Evolutionary conservation across 2,797 vertebrate genomes (phyloP), one percentile per base, ranked within the genome.

Genomic region (Toxotes lorentzi): DNA sequence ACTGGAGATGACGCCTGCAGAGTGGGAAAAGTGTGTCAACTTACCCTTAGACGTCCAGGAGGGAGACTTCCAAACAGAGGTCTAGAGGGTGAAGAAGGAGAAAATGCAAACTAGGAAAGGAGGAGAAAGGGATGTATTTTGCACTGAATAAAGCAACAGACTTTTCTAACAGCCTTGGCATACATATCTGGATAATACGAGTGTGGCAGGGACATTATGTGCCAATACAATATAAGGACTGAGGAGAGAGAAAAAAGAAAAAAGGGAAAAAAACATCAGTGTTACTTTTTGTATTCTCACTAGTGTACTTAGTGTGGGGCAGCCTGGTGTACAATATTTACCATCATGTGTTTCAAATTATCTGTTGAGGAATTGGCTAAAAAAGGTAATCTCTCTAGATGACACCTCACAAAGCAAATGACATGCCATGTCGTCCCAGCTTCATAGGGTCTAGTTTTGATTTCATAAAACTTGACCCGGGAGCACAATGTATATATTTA

Each of bases 401-500:
- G 95, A 93, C 96, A 97, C 96, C 97, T 98, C 97, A 97, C 92
- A 94, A 91, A 97, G 96, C 97, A 97, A 98, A 97, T 94, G 93
- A 96, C 96, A 95, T 96, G 91, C 97, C 96, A 97, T 97, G 97
- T 97, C 96, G 96, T 98, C 97, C 97, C 96, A 95, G 98, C 98
- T 99, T 98, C 97, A 92, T 96, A 93, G 95, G 97, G 96, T 97
- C 97, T 95, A 96, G 96, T 97, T 97, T 97, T 97, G 95, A 96
- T 97, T 98, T 97, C 94, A 94, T 84, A 93, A 95, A 97, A 97
- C 96, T 96, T 96, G 96, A 96, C 97, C 98, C 96, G 95, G 97
- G 96, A 99, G 97, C 97, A 99, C 97, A 99, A 99, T 99, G 98
- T 99, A 99, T 96, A 99, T 99, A 99, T 97, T 98, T 98, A 98